Base-by-base conservation (phyloP, 2,113 vertebrate genomes). In the Gadus chalcogrammus region DNA sequence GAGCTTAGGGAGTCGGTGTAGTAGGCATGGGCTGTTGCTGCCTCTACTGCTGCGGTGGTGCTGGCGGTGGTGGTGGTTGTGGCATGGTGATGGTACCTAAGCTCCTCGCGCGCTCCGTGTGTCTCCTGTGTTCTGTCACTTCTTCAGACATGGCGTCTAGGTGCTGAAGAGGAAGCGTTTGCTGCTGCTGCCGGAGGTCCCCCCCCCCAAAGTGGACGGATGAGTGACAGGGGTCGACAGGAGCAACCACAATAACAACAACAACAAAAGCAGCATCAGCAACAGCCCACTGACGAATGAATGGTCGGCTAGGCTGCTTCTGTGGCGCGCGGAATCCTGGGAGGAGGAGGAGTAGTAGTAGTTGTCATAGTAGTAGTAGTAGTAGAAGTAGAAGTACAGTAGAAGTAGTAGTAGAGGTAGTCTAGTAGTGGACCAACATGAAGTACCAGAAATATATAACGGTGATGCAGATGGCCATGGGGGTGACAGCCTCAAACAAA, bases 391-490 rank as follows among this genome's bases (percentile, higher is more conserved):
- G 31, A 35, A 35, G 31, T 35, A 35, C 31, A 35, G 31, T 35
- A 5, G 31, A 35, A 35, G 42, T 48, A 58, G 55, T 27, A 55
- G 69, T 63, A 38, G 61, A 28, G 27, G 56, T 61, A 63, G 67
- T 88, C 8, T 84, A 86, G 83, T 84, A 89, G 86, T 86, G 91
- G 90, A 84, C 80, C 89, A 72, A 6, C 74, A 98, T 98, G 96
- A 98, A 96, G 93, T 98, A 98, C 88, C 96, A 98, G 94, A 98
- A 98, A 90, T 98, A 98, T 85, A 96, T 98, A 91, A 98, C 95
- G 83, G 96, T 98, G 88, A 94, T 98, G 94, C 96, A 98, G 94
- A 97, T 98, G 95, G 96, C 96, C 87, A 94, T 98, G 92, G 96
- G 96, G 91, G 95, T 98, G 92, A 98, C 95, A 87, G 95, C 96